phyloP scores from a whole-genome alignment of 2,113 vertebrate genomes.

The Malurus elegans region DNA sequence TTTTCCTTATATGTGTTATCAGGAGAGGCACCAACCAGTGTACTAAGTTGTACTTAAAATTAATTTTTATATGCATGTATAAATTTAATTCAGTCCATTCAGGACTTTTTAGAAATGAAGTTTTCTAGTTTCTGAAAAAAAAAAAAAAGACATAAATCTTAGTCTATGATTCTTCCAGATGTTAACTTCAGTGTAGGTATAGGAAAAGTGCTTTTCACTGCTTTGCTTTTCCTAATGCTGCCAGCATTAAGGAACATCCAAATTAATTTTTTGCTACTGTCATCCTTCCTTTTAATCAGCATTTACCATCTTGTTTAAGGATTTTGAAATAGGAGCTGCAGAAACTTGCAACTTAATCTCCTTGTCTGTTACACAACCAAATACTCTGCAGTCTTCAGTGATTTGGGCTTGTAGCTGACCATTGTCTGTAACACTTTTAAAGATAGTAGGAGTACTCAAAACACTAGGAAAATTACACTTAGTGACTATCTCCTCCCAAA shows the following conservation, averaged over 20 bases:
- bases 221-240: not conserved
- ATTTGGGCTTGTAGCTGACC: not conserved
- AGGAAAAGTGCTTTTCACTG: not conserved
- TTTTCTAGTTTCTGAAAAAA: not conserved
- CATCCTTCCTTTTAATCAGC: not conserved
- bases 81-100: not conserved
- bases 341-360: not conserved
- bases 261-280: not conserved
- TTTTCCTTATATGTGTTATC: not conserved
- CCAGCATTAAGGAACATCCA: not conserved
- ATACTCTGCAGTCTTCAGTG: not conserved
- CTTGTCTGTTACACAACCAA: not conserved
- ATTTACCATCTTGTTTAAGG: not conserved
- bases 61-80: not conserved
- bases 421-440: not conserved
- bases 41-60: not conserved
- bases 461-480: not conserved
- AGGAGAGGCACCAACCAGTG: not conserved
- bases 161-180: not conserved
- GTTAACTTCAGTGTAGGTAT: not conserved
- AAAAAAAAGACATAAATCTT: not conserved
- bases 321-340: not conserved
- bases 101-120: not conserved
- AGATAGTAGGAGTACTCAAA: not conserved
- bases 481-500: not conserved